Percentiles rank a stretch among this genome's conserved stretches.
Conservation (phyloP, 2,888 invertebrate species). For the Agriopis leucophaearia region DNA sequence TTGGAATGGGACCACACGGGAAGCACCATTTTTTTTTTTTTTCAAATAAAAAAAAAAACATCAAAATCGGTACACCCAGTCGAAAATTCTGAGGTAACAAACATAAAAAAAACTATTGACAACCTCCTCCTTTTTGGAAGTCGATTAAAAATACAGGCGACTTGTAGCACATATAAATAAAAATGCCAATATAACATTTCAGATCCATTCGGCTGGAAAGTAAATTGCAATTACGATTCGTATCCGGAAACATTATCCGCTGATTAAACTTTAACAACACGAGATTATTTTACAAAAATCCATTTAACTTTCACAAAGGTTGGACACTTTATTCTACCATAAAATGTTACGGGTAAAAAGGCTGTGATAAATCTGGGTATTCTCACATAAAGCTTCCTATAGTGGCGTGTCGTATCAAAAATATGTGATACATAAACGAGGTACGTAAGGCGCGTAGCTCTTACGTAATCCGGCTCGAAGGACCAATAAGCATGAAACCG, state of each 20-base stretch:
- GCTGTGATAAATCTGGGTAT: slow-evolving; percentile 16
- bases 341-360: slow-evolving; percentile 14
- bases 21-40: no score
- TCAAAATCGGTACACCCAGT: no score
- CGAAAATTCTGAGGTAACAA: no score
- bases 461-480: slow-evolving; percentile 51
- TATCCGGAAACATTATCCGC: slow-evolving; percentile 25
- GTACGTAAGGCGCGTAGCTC: slow-evolving; percentile 48
- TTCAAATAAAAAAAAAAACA: no score
- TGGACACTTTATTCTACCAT: slow-evolving; percentile 18
- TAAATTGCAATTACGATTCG: slow-evolving; percentile 33
- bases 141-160: slow-evolving; percentile 23
- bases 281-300: slow-evolving; percentile 9
- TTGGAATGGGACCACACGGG: no score
- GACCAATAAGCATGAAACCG: slow-evolving; percentile 55
- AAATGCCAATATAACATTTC: slow-evolving; percentile 33
- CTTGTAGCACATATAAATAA: slow-evolving; percentile 26
- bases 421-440: slow-evolving; percentile 51
- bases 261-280: slow-evolving; percentile 29
- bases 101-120: no score
- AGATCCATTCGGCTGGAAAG: slow-evolving; percentile 31
- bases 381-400: slow-evolving; percentile 24
- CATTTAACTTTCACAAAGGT: slow-evolving; percentile 12
- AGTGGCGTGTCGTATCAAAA: slow-evolving; percentile 43
- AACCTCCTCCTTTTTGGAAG: no score